Evolutionary conservation across 2,888 invertebrate genomes (phyloP), one percentile per base, ranked within the genome.

Genomic region (Thecocarcelia acutangulata): DNA sequence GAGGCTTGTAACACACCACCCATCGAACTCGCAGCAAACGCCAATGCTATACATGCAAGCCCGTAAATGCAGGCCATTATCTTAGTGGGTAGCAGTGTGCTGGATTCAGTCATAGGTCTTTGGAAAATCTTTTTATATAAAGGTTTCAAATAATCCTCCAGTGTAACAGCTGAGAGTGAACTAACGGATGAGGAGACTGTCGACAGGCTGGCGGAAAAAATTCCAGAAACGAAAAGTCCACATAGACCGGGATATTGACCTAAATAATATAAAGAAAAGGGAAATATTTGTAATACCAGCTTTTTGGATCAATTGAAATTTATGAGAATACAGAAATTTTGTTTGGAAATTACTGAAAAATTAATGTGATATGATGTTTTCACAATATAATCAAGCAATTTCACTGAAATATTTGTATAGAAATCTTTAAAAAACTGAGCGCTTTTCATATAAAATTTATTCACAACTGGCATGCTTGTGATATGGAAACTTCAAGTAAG

Each of bases 151-250:
- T 97, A 97, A 90, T 98, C 98, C 87, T 97, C 95, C 48, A 97
- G 91, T 0, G 97, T 96, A 2, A 97, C 96, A 1, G 98, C 97
- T 0, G 98, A 95, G 13, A 98, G 92, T 1, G 97, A 96, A 87
- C 98, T 98, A 72, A 98, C 93, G 0, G 97, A 94, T 0, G 98
- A 97, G 0, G 97, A 97, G 73, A 98, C 95, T 0, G 97, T 97
- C 59, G 97, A 97, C 3, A 98, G 92, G 0, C 97, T 96, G 0
- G 97, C 98, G 85, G 97, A 97, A 89, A 98, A 97, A 72, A 98
- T 95, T 2, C 97, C 95, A 5, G 97, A 96, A 0, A 97, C 95
- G 88, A 98, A 97, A 13, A 98, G 92, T 0, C 98, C 98, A 0
- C 97, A 94, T 28, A 98, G 87, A 0, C 98, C 98, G 0, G 96